These are phyloP conservation scores for Xestobium rufovillosum DNA, from an alignment of 2,888 invertebrate species.

Conservation along the genomic window DNA sequence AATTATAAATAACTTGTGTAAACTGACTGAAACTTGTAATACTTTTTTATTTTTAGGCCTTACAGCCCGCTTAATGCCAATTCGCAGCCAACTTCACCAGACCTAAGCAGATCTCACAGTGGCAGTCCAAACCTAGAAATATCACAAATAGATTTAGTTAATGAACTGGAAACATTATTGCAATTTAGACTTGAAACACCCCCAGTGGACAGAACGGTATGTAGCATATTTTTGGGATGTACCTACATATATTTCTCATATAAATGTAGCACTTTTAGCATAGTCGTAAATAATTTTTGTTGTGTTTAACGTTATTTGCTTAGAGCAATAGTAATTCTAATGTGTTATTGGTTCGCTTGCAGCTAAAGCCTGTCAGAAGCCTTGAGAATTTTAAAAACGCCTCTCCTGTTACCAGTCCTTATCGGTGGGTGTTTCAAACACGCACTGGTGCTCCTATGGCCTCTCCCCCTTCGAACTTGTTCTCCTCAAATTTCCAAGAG, in stretches of 20 bases:
- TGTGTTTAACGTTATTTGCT: conserved; percentile 8
- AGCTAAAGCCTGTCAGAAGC: conserved; percentile 55
- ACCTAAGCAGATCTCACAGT: conserved; percentile 42
- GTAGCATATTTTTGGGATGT: too few species aligned
- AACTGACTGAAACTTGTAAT: too few species aligned
- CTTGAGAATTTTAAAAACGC: conserved; percentile 50
- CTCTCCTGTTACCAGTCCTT: conserved; percentile 33
- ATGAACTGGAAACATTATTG: conserved; percentile 57
- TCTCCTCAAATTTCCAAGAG: conserved; percentile 30
- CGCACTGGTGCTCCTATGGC: conserved; percentile 30
- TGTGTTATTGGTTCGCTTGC: conserved; percentile 35
- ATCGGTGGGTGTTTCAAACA: conserved; percentile 33
- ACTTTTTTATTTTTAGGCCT: conserved; percentile 36
- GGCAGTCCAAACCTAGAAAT: conserved; percentile 42
- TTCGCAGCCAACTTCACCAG: conserved; percentile 49
- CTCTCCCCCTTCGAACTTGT: conserved; percentile 30
- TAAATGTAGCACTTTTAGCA: neutral
- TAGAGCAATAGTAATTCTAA: too few species aligned
- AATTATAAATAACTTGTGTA: too few species aligned
- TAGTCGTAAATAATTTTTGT: neutral
- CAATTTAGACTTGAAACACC: conserved; percentile 47
- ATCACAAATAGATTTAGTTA: conserved; percentile 54
- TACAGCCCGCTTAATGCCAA: conserved; percentile 44
- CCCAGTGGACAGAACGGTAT: conserved; percentile 58
- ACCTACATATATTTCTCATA: neutral